Conservation (phyloP, 2,797 vertebrate species). For the Crypturellus tataupa region DNA sequence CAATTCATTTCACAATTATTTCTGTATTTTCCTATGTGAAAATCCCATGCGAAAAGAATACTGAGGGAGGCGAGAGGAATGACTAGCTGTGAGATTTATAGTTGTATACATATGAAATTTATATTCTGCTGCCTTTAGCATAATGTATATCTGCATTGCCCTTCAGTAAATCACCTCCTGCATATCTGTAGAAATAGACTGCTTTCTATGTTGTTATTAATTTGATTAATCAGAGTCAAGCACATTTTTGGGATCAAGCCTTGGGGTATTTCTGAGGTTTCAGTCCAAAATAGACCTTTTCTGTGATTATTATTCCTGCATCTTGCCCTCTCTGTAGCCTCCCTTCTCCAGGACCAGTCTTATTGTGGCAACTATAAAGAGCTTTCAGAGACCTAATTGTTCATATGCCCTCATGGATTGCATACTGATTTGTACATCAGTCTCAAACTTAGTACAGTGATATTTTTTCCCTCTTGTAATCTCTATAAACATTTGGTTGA, state of each 20-base stretch:
- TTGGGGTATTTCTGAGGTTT: background rate
- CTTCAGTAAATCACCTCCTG: constrained; percentile 33
- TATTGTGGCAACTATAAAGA: background rate
- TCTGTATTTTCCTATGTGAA: background rate
- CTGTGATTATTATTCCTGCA: background rate
- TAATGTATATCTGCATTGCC: background rate
- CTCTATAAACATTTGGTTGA: background rate
- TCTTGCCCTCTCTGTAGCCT: background rate
- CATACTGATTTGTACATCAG: background rate
- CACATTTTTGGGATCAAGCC: background rate
- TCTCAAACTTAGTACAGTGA: background rate
- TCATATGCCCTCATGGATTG: background rate
- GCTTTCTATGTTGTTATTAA: background rate
- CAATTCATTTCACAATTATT: background rate
- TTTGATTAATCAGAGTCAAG: constrained; percentile 15
- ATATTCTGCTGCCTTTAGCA: background rate
- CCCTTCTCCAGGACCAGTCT: background rate
- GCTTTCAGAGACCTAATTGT: background rate
- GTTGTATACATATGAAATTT: background rate
- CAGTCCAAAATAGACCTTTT: background rate
- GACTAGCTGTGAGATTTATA: background rate
- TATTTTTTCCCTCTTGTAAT: background rate
- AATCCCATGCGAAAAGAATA: background rate
- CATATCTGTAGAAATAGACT: background rate
- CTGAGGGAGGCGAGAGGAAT: background rate